Percentiles rank a stretch among this genome's conserved stretches.
These are phyloP conservation scores for Tryphoninae sp. DNA, from an alignment of 2,888 invertebrate species.

Conservation along the genomic window DNA sequence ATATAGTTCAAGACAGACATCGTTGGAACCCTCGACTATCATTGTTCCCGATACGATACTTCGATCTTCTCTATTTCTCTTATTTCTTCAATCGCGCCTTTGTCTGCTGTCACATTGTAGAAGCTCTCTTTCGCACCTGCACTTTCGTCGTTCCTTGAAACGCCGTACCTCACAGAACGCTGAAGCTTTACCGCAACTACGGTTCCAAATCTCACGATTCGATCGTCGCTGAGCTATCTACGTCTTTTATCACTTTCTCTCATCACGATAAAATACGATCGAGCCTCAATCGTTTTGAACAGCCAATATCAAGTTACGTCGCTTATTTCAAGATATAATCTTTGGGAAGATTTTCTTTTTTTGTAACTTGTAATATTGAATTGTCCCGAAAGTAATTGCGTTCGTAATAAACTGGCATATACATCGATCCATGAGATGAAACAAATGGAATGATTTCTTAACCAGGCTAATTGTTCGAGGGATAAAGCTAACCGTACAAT, in stretches of 20 bases:
- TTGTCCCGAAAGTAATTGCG: no score
- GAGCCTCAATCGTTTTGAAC: no score
- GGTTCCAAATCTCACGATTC: slow-evolving; percentile 9
- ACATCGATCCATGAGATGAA: no score
- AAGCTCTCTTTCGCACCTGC: slow-evolving; percentile 36
- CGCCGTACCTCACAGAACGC: background rate
- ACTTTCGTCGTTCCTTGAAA: background rate
- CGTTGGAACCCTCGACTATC: slow-evolving; percentile 38
- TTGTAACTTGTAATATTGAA: no score
- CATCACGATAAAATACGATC: background rate
- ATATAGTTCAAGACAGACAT: background rate
- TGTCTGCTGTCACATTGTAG: background rate
- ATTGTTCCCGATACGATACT: slow-evolving; percentile 38
- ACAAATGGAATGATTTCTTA: no score
- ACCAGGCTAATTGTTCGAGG: no score
- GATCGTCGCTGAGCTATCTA: slow-evolving; percentile 22
- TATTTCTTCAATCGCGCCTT: slow-evolving; percentile 25
- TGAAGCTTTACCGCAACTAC: background rate
- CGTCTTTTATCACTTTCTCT: slow-evolving; percentile 1
- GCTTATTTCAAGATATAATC: background rate
- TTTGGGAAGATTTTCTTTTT: no score
- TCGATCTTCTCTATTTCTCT: slow-evolving; percentile 44
- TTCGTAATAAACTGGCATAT: no score
- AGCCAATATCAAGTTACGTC: no score
- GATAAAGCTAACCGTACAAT: no score